phyloP scores from a whole-genome alignment of 2,113 vertebrate genomes.

The Sitta europaea region DNA sequence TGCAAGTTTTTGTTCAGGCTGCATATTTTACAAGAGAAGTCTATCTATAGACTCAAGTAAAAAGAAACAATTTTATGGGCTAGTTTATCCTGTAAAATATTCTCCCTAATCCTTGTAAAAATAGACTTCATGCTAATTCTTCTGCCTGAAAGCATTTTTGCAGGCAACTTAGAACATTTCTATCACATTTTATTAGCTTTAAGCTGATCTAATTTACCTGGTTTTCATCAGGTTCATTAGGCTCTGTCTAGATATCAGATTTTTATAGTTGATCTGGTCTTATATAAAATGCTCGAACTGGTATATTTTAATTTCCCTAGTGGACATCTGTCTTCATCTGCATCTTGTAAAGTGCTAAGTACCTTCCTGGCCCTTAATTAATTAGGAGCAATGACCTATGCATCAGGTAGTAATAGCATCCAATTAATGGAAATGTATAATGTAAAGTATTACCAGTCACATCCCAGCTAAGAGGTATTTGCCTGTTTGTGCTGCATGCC shows the following conservation, averaged over 20 bases:
- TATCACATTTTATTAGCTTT: conserved; percentile 17
- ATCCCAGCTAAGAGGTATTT: not conserved
- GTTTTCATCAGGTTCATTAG: not conserved
- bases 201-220: not conserved
- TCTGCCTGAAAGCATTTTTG: conserved; percentile 1
- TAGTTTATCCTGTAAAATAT: not conserved
- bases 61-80: not conserved
- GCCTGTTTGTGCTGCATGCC: not conserved
- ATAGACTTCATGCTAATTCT: conserved; percentile 11
- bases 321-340: conserved; percentile 4
- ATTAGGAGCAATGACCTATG: not conserved
- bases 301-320: conserved; percentile 17
- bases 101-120: not conserved
- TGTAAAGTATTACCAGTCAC: not conserved
- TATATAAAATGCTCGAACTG: not conserved
- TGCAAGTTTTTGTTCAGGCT: not conserved
- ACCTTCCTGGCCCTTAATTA: conserved; percentile 34
- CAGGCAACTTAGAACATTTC: conserved; percentile 1
- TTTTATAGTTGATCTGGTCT: not conserved
- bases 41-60: not conserved
- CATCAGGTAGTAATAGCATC: conserved; percentile 1
- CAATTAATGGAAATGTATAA: not conserved
- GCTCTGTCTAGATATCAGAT: not conserved
- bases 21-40: not conserved
- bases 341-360: not conserved